A percentile compares a stretch with the other conserved stretches of the same genome.
phyloP scores from a whole-genome alignment of 2,797 vertebrate species.

The Pelobates cultripes region DNA sequence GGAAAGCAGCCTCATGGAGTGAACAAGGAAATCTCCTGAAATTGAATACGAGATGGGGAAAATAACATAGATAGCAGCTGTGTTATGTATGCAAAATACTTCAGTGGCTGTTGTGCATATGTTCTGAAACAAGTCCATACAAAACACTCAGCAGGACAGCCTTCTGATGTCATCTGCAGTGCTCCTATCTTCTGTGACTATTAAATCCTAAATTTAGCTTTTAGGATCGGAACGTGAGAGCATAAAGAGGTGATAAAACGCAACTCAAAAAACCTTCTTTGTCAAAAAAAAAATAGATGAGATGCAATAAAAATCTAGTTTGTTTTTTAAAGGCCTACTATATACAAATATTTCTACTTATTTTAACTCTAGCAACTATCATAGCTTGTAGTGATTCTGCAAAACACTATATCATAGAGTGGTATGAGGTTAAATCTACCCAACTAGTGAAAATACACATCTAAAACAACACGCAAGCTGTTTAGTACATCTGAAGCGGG shows the following conservation, averaged over 20 bases:
- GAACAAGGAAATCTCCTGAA: constrained; percentile 8
- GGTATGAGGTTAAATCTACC: no score
- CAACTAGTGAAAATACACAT: no score
- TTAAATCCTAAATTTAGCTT: not conserved
- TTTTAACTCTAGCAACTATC: no score
- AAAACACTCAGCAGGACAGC: constrained; percentile 32
- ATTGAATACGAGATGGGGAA: not conserved
- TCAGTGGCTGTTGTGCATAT: constrained; percentile 22
- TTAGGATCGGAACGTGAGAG: not conserved
- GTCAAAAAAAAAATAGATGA: not conserved
- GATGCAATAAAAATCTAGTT: no score
- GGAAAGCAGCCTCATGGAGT: constrained; percentile 20
- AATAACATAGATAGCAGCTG: constrained; percentile 2
- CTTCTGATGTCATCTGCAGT: not conserved
- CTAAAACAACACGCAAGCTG: no score
- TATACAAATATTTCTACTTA: no score
- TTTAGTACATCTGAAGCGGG: no score
- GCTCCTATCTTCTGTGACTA: not conserved
- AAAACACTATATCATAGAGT: no score
- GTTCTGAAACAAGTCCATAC: constrained; percentile 12
- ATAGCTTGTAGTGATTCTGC: no score
- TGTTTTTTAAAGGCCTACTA: no score
- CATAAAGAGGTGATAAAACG: not conserved
- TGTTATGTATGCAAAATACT: constrained; percentile 28
- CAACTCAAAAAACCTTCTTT: not conserved